These are phyloP conservation scores for Erebia ligea DNA, from an alignment of 2,888 invertebrate species.

Conservation along the genomic window DNA sequence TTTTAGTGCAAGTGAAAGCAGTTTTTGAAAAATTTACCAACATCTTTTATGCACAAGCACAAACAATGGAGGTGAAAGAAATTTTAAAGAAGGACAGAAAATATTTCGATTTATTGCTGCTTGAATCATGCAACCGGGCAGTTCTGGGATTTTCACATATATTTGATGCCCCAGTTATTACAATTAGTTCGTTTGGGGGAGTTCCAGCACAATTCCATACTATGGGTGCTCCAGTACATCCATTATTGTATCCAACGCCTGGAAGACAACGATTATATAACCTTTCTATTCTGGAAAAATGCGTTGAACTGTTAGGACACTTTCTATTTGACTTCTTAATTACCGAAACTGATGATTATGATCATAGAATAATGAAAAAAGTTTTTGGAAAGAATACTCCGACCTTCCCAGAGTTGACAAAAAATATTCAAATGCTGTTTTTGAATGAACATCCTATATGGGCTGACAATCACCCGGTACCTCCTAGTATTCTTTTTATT, in stretches of 20 bases:
- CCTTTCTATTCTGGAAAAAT: conserved; percentile 48
- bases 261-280: conserved; percentile 43
- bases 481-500: conserved; percentile 52
- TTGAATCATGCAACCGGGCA: conserved; percentile 41
- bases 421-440: conserved; percentile 53
- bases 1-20: conserved; percentile 21
- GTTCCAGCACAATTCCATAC: conserved; percentile 22
- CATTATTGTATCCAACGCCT: conserved; percentile 39
- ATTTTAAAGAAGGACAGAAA: conserved; percentile 44
- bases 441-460: conserved; percentile 54
- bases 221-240: conserved; percentile 43
- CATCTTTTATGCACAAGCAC: conserved; percentile 45
- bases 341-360: conserved; percentile 25
- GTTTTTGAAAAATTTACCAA: conserved; percentile 30
- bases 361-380: conserved; percentile 42
- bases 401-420: conserved; percentile 37
- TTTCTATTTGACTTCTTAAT: conserved; percentile 20
- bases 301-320: conserved; percentile 37
- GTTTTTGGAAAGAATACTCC: conserved; percentile 44
- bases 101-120: conserved; percentile 43
- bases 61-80: conserved; percentile 43
- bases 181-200: conserved; percentile 43
- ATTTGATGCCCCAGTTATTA: conserved; percentile 44
- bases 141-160: conserved; percentile 40
- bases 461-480: conserved; percentile 52